A percentile compares a stretch with the other conserved stretches of the same genome.
Conservation (phyloP, 2,797 vertebrate genomes). For the Gymnothorax javanicus region DNA sequence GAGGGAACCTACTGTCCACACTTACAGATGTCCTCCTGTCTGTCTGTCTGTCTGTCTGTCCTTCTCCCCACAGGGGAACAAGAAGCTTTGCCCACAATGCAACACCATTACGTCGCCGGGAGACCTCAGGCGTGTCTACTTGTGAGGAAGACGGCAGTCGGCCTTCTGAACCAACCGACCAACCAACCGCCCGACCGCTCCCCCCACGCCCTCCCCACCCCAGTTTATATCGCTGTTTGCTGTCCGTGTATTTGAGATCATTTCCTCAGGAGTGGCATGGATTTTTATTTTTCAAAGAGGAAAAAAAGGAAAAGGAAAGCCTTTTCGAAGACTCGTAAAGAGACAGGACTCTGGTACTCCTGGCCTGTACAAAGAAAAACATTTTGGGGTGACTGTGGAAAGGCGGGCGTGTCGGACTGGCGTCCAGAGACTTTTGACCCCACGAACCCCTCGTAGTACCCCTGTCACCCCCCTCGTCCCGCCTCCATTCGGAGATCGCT, state of each 20-base stretch:
- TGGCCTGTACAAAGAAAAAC: slow-evolving; percentile 53
- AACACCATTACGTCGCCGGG: slow-evolving; percentile 99
- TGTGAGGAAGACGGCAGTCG: slow-evolving; percentile 78
- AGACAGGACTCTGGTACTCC: slow-evolving; percentile 36
- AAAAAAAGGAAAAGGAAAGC: slow-evolving; percentile 28
- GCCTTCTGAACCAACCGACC: not conserved
- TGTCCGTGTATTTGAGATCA: slow-evolving; percentile 29
- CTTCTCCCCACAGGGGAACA: slow-evolving; percentile 84
- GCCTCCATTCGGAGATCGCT: not conserved
- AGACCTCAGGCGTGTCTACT: slow-evolving; percentile 96
- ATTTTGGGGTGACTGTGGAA: slow-evolving; percentile 19
- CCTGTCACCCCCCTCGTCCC: slow-evolving; percentile 24
- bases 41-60: not conserved
- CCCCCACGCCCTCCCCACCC: slow-evolving; percentile 21
- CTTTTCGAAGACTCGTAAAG: slow-evolving; percentile 42
- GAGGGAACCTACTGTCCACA: not conserved
- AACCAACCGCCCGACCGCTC: not conserved
- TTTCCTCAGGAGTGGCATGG: slow-evolving; percentile 34
- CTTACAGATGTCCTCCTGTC: not conserved
- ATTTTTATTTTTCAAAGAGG: not conserved
- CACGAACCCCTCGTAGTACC: not conserved
- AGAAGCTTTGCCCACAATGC: slow-evolving; percentile 99
- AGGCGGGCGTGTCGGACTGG: not conserved
- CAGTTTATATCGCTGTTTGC: slow-evolving; percentile 21
- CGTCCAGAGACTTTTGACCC: slow-evolving; percentile 9